These are phyloP conservation scores for Glossophaga mutica DNA, from an alignment of 2,797 vertebrate genomes.

Conservation along the genomic window DNA sequence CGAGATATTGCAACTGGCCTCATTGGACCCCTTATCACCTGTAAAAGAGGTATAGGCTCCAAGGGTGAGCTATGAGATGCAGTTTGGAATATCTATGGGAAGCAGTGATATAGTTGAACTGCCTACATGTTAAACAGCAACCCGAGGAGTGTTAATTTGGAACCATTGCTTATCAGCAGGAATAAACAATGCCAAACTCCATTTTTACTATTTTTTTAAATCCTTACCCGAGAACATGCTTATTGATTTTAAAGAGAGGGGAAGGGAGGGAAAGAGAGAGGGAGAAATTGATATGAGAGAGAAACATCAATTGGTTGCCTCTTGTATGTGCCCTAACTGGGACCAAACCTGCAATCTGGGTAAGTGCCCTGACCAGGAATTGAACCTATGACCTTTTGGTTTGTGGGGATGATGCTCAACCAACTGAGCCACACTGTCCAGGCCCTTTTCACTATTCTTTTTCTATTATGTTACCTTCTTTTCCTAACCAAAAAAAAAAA, in stretches of 20 bases:
- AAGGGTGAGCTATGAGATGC: neutral
- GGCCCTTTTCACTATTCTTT: neutral
- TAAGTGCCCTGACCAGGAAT: neutral
- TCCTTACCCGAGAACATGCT: neutral
- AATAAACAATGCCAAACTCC: neutral
- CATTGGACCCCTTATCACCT: slow-evolving; percentile 86
- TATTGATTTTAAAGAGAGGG: neutral
- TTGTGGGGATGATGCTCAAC: neutral
- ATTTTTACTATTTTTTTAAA: neutral
- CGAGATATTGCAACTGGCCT: slow-evolving; percentile 87
- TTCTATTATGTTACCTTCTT: neutral
- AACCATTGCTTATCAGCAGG: neutral
- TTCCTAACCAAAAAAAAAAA: neutral
- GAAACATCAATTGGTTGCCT: neutral
- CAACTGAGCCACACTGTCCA: neutral
- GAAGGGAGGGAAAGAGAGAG: neutral
- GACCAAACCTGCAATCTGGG: neutral
- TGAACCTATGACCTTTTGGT: neutral
- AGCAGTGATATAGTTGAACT: neutral
- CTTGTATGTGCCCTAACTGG: neutral
- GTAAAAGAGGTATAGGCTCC: slow-evolving; percentile 81
- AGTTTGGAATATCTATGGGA: neutral
- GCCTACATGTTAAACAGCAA: neutral
- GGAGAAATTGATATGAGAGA: neutral
- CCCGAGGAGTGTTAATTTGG: neutral